Evolutionary conservation across 2,113 vertebrate genomes (phyloP).

Genomic region (Hippocampus comes): DNA sequence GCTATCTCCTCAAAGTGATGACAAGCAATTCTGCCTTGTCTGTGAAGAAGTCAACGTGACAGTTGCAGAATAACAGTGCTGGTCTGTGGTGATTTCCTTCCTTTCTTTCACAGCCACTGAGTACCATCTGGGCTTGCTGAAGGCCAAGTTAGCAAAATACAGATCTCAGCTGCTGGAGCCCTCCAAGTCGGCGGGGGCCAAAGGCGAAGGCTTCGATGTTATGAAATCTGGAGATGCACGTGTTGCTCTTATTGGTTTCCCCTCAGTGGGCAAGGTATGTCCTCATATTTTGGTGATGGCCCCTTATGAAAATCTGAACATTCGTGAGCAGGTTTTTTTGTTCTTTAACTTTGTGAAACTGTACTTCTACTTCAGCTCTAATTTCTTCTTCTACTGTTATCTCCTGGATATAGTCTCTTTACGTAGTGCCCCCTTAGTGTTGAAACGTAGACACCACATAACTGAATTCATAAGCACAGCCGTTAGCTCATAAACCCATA

Average conservation of each 20-base stretch:
- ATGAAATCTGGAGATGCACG: constrained; percentile 99
- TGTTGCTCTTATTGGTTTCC: constrained; percentile 95
- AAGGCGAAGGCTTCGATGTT: constrained; percentile 98
- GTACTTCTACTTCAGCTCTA: not conserved
- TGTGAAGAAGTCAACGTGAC: not conserved
- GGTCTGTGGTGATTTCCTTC: not conserved
- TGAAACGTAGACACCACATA: too few relatives aligned
- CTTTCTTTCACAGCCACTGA: constrained; percentile 82
- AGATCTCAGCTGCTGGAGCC: constrained; percentile 93
- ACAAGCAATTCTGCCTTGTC: not conserved
- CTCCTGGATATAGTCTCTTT: too few relatives aligned
- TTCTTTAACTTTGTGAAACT: not conserved
- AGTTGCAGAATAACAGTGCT: not conserved
- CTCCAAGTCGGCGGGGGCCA: constrained; percentile 85
- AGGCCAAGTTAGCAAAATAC: constrained; percentile 96
- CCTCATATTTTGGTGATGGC: not conserved
- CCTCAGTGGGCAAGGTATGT: constrained; percentile 98
- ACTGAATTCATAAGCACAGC: too few relatives aligned
- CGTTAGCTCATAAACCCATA: too few relatives aligned
- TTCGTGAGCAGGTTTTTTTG: not conserved
- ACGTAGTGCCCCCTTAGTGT: too few relatives aligned
- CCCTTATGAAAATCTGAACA: not conserved
- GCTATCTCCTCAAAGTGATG: not conserved
- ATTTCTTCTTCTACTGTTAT: too few relatives aligned
- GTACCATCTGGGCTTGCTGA: constrained; percentile 95